A percentile compares a stretch with the other conserved stretches of the same genome.
Conservation (phyloP, 2,888 invertebrate genomes). For the Acanthosepion lycidas region DNA sequence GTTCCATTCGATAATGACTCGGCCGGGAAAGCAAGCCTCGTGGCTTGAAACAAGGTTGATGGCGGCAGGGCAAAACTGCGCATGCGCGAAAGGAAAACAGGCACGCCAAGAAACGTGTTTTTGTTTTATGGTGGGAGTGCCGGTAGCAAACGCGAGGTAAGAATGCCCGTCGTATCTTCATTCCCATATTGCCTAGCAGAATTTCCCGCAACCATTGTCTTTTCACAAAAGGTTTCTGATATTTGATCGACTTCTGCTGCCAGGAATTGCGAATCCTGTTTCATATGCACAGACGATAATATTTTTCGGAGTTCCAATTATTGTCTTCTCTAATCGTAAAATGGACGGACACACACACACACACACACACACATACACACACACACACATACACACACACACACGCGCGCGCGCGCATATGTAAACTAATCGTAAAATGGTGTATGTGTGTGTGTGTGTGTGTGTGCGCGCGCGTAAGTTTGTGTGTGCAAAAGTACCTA, state of each 20-base stretch:
- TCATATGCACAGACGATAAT: too few species aligned
- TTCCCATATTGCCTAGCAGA: not conserved
- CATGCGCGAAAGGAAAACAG: not conserved
- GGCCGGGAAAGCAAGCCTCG: not conserved
- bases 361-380: too few species aligned
- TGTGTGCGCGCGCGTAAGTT: too few species aligned
- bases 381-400: too few species aligned
- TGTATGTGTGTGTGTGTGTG: too few species aligned
- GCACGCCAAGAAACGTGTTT: not conserved
- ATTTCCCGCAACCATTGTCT: not conserved
- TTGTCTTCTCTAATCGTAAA: too few species aligned
- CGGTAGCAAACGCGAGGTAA: not conserved
- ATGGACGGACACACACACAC: too few species aligned
- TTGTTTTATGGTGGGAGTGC: not conserved
- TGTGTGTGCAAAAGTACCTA: too few species aligned
- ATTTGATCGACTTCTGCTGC: not conserved
- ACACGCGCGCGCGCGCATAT: too few species aligned
- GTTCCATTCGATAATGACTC: slow-evolving; percentile 3
- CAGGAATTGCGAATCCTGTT: not conserved
- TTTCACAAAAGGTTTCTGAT: not conserved
- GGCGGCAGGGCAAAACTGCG: not conserved
- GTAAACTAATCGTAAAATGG: too few species aligned
- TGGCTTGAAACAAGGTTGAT: not conserved
- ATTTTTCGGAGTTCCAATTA: too few species aligned
- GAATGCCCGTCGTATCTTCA: not conserved